phyloP scores from a whole-genome alignment of 2,888 invertebrate species.

The Drosophila lutescens region DNA sequence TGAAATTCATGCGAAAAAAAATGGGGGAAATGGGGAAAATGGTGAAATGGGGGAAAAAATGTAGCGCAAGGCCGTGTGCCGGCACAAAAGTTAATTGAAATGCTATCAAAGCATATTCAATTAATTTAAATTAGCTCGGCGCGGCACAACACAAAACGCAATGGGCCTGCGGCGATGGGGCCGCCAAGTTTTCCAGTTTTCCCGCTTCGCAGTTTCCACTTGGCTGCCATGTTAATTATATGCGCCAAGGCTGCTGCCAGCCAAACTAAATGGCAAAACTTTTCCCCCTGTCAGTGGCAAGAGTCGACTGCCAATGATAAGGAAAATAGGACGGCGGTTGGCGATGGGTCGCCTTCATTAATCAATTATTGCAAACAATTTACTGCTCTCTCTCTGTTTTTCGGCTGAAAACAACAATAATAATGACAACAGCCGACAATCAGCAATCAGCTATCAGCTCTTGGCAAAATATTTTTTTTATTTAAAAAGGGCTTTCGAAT shows the following conservation, averaged over 20 bases:
- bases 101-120: constrained; percentile 78
- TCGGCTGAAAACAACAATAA: constrained; percentile 19
- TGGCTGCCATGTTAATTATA: constrained; percentile 68
- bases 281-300: constrained; percentile 41
- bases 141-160: constrained; percentile 53
- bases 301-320: constrained; percentile 55
- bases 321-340: not conserved
- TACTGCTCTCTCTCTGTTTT: constrained; percentile 52
- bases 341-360: constrained; percentile 47
- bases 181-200: constrained; percentile 40
- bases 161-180: constrained; percentile 39
- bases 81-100: constrained; percentile 75
- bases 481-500: constrained; percentile 50
- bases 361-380: constrained; percentile 79
- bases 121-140: constrained; percentile 79
- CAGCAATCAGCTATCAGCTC: constrained; percentile 25
- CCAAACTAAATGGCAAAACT: constrained; percentile 63
- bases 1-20: constrained; percentile 39
- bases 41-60: constrained; percentile 29
- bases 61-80: constrained; percentile 53
- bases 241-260: constrained; percentile 49
- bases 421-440: constrained; percentile 27
- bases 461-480: constrained; percentile 49
- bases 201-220: constrained; percentile 38
- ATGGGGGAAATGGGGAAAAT: not conserved